Conservation (phyloP, 2,113 vertebrate species). For the Emydocephalus ijimae region DNA sequence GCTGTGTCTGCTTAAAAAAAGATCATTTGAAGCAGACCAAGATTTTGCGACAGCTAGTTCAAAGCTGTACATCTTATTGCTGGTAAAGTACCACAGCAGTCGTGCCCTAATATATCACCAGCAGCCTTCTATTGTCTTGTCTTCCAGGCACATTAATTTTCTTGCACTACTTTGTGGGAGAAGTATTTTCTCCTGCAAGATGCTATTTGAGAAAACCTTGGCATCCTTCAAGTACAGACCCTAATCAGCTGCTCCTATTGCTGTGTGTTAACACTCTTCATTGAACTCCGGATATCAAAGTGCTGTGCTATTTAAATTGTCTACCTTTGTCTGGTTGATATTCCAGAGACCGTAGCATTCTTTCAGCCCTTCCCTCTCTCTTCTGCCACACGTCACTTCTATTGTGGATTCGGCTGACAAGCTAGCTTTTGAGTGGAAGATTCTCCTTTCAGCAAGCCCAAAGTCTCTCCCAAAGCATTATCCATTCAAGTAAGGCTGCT, state of each 20-base stretch:
- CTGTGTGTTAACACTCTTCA: constrained; percentile 54
- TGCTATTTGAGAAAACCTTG: constrained; percentile 52
- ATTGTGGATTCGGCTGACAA: constrained; percentile 51
- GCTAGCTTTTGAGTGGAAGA: constrained; percentile 66
- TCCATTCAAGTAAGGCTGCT: constrained; percentile 65
- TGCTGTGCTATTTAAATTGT: constrained; percentile 64
- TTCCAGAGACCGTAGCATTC: constrained; percentile 58
- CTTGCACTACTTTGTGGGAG: constrained; percentile 58
- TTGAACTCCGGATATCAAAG: constrained; percentile 68
- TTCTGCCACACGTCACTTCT: constrained; percentile 14
- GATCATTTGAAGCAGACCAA: constrained; percentile 67
- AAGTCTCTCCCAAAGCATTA: constrained; percentile 58
- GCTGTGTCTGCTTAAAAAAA: constrained; percentile 71
- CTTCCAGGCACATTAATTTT: constrained; percentile 50
- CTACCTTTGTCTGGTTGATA: constrained; percentile 35
- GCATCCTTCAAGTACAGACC: constrained; percentile 58
- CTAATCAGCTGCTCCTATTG: constrained; percentile 50
- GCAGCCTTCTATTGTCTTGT: constrained; percentile 61
- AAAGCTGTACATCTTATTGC: constrained; percentile 76
- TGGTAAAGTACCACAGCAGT: constrained; percentile 76
- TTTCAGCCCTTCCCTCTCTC: constrained; percentile 41
- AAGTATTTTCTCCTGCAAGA: constrained; percentile 49
- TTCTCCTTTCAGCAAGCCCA: constrained; percentile 57
- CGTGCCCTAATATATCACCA: constrained; percentile 55
- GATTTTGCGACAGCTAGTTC: constrained; percentile 68